Conservation (phyloP, 2,888 invertebrate species). For the Agrotis exclamationis region DNA sequence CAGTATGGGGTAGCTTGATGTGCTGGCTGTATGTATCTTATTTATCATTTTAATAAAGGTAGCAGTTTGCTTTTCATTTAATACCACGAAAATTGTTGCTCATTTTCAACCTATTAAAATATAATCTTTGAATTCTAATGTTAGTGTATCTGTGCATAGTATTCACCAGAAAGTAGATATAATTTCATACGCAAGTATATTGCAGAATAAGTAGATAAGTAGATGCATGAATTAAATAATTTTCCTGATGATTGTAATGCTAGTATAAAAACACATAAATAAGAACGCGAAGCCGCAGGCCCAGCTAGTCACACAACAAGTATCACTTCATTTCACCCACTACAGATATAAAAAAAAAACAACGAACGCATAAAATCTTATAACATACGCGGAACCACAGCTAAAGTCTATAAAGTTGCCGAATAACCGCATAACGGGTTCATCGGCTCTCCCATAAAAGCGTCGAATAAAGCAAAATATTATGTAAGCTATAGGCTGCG, state of each 20-base stretch:
- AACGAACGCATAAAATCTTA: conserved; percentile 14
- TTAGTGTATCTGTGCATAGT: not conserved
- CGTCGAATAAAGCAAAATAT: conserved; percentile 48
- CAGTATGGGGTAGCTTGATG: no score
- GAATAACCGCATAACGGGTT: conserved; percentile 30
- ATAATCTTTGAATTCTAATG: no score
- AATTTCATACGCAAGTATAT: no score
- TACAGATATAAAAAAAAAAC: conserved; percentile 5
- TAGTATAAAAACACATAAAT: no score
- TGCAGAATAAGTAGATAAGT: no score
- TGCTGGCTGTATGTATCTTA: no score
- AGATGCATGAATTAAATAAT: no score
- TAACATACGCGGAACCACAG: conserved; percentile 6
- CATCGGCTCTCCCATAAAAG: conserved; percentile 28
- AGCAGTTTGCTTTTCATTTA: not conserved
- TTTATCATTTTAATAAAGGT: no score
- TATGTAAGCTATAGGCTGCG: conserved; percentile 31
- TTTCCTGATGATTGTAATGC: no score
- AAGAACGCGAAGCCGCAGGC: no score
- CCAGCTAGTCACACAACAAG: not conserved
- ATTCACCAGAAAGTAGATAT: not conserved
- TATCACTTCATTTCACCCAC: not conserved
- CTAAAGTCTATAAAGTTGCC: conserved; percentile 17
- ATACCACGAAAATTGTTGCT: not conserved
- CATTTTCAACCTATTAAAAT: no score